Percentiles rank a stretch among this genome's conserved stretches.
These are phyloP conservation scores for Bovichtus variegatus DNA, from an alignment of 2,797 vertebrate genomes.

Conservation along the genomic window DNA sequence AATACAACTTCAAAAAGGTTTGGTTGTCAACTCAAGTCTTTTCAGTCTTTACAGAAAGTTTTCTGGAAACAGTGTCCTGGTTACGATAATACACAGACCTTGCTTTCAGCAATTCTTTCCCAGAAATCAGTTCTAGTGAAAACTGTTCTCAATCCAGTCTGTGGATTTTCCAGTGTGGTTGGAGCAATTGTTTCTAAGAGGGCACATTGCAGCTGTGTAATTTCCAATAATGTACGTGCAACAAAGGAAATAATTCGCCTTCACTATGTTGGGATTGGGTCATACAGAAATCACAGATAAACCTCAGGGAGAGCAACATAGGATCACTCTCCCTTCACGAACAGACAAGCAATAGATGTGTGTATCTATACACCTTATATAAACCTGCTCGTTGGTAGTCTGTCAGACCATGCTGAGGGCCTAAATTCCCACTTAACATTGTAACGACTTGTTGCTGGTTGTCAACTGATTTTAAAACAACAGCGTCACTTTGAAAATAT, in stretches of 20 bases:
- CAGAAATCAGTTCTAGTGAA: neutral
- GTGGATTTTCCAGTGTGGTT: neutral
- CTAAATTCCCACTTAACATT: fast-evolving
- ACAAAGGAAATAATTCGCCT: neutral
- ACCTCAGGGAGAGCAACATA: too few relatives aligned
- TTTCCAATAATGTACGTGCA: fast-evolving
- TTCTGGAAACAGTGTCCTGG: neutral
- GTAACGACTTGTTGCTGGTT: neutral
- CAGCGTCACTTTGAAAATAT: neutral
- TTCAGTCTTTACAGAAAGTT: neutral
- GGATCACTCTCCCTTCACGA: neutral
- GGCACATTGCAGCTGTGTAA: neutral
- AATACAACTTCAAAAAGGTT: too few relatives aligned
- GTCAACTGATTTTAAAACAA: conserved; percentile 37
- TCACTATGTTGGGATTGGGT: neutral
- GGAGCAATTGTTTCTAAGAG: neutral
- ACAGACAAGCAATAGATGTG: neutral
- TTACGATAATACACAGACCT: neutral
- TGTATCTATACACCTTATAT: neutral
- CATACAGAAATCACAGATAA: neutral
- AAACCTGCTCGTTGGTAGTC: neutral
- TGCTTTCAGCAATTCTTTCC: neutral
- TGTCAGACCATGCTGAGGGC: conserved; percentile 10
- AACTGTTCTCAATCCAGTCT: neutral
- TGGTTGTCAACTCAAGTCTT: neutral